A percentile compares a stretch with the other conserved stretches of the same genome.
phyloP scores from a whole-genome alignment of 2,888 invertebrate genomes.

The Sturmia bella region DNA sequence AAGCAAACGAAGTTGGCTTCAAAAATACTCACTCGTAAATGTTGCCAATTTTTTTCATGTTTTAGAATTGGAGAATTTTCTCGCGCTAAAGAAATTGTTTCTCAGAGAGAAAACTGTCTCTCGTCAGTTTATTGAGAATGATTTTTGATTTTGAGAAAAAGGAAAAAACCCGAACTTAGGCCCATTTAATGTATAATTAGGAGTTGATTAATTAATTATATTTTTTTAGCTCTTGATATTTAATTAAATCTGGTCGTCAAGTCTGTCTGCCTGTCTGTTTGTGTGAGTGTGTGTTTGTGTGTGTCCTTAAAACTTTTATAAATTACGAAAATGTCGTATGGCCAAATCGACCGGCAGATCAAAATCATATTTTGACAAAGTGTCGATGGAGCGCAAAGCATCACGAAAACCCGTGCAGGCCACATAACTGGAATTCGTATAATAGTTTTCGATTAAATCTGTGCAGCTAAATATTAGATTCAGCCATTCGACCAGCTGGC shows the following conservation, averaged over 20 bases:
- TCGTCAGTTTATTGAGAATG: too few species aligned
- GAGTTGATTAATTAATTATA: neutral
- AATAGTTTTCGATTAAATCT: conserved; percentile 89
- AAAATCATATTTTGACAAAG: conserved; percentile 92
- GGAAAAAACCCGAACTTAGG: too few species aligned
- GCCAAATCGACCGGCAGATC: conserved; percentile 98
- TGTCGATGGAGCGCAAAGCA: conserved; percentile 93
- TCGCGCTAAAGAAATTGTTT: too few species aligned
- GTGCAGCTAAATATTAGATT: conserved; percentile 94
- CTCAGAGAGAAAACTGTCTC: too few species aligned
- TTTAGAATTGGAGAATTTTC: too few species aligned
- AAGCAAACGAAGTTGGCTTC: too few species aligned
- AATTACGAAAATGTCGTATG: conserved; percentile 97
- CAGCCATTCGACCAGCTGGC: conserved; percentile 96
- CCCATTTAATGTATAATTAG: too few species aligned
- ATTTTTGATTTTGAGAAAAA: too few species aligned
- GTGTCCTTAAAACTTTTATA: conserved; percentile 84
- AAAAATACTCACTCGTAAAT: too few species aligned
- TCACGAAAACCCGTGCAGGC: conserved; percentile 98
- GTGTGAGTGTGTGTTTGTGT: conserved; percentile 43
- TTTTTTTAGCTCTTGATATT: neutral
- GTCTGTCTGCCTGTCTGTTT: too few species aligned
- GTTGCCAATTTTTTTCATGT: too few species aligned
- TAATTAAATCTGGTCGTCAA: neutral
- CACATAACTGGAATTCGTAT: conserved; percentile 96